Evolutionary conservation across 1,140 invertebrate species (phyloP), one percentile per base, ranked within the genome.

Genomic region (Drosophila virilis): DNA sequence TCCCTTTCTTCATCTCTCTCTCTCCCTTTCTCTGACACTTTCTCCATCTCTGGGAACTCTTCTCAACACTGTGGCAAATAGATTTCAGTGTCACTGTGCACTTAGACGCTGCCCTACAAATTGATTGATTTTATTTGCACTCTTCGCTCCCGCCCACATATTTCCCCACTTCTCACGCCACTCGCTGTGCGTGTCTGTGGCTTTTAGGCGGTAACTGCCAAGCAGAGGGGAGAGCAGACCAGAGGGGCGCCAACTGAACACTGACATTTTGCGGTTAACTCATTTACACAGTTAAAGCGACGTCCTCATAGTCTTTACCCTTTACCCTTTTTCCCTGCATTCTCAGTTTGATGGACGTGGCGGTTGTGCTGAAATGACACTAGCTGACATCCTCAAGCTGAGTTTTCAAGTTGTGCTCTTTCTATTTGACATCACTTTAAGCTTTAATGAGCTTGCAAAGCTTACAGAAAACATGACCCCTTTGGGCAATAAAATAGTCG

Each of bases 51-150:
- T 48, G 58, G 38, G 67, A 71, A 70, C 62, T 67, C 78, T 82
- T 73, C 79, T 88, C 79, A 88, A 88, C 83, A 86, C 83, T 81
- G 78, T 51, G 42, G 73, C 62, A 88, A 88, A 88, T 88, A 88
- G 84, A 88, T 88, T 88, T 88, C 77, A 80, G 68, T 89, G 84
- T 83, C 83, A 73, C 65, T 60, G 38, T 70, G 79, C 84, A 88
- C 83, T 88, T 88, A 88, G 79, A 77, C 40, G 59, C 22, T 48
- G 64, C 66, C 71, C 69, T 59, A 88, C 66, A 85, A 88, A 88
- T 88, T 88, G 84, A 88, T 88, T 89, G 84, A 88, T 88, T 88
- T 89, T 89, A 88, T 88, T 88, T 88, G 84, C 80, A 75, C 69
- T 33, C 57, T 33, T 42, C 1, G 17, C 17, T 17, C 66, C 17